Percentiles rank a stretch among this genome's conserved stretches.
phyloP scores from a whole-genome alignment of 1,140 invertebrate species.

The Hylaeus volcanicus region DNA sequence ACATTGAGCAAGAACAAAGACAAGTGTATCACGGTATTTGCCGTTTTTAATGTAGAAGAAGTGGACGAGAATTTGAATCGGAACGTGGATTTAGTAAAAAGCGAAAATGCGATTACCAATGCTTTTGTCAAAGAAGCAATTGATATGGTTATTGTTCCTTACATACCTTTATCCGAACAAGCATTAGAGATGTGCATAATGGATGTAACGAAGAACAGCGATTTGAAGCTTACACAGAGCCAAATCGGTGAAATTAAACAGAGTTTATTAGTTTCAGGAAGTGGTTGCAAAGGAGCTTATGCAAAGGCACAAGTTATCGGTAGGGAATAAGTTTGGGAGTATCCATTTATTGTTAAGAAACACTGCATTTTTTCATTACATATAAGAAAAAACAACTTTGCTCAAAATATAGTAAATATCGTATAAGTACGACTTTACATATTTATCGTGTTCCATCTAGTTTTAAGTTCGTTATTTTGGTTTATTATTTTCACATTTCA shows the following conservation, averaged over 20 bases:
- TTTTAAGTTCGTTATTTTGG: too few species aligned
- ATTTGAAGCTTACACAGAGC: conserved; percentile 51
- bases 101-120: conserved; percentile 47
- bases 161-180: conserved; percentile 54
- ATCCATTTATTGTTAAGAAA: background rate
- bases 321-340: conserved; percentile 16
- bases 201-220: conserved; percentile 58
- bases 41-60: conserved; percentile 70
- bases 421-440: background rate
- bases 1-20: conserved; percentile 47
- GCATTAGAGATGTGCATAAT: conserved; percentile 70
- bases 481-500: background rate
- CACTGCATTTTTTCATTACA: background rate
- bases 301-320: conserved; percentile 70
- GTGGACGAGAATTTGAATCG: conserved; percentile 53
- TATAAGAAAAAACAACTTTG: background rate
- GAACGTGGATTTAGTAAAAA: conserved; percentile 58
- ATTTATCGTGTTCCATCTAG: too few species aligned
- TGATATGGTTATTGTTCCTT: conserved; percentile 58
- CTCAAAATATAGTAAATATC: background rate
- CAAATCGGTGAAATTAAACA: conserved; percentile 64
- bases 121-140: conserved; percentile 56
- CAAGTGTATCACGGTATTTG: conserved; percentile 66
- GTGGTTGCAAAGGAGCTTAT: conserved; percentile 77
- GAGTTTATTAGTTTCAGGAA: conserved; percentile 58